Conservation (phyloP, 23 tunicate species). For the Styela clava region DNA sequence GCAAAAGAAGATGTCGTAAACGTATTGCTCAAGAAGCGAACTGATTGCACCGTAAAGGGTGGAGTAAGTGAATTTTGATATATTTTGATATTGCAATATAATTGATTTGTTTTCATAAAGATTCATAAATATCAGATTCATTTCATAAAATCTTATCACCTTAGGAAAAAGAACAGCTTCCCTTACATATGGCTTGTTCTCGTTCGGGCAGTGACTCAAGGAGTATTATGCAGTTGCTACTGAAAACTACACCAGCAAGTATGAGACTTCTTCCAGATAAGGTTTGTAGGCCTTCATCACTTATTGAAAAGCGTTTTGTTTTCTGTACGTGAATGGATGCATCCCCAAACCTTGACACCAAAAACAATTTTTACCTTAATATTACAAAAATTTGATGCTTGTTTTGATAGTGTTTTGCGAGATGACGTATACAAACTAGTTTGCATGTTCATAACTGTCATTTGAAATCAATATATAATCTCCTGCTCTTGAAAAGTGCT, state of each 20-base stretch:
- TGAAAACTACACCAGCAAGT: constrained; percentile 41
- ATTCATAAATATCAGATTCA: too few relatives aligned
- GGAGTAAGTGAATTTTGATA: constrained; percentile 71
- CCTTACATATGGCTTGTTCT: constrained; percentile 74
- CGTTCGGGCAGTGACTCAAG: constrained; percentile 77
- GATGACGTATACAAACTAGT: too few relatives aligned
- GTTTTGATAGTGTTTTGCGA: too few relatives aligned
- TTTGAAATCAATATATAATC: too few relatives aligned
- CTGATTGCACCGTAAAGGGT: constrained; percentile 50
- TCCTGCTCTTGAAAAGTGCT: too few relatives aligned
- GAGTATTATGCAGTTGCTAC: constrained; percentile 43
- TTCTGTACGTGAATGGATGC: background rate
- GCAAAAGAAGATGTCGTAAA: constrained; percentile 85
- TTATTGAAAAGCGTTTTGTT: background rate
- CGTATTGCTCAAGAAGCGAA: constrained; percentile 52
- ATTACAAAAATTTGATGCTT: too few relatives aligned
- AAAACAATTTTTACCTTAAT: too few relatives aligned
- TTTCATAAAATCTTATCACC: too few relatives aligned
- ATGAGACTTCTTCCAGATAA: constrained; percentile 53
- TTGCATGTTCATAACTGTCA: too few relatives aligned
- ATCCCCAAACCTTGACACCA: too few relatives aligned
- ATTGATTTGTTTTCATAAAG: too few relatives aligned
- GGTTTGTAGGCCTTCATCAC: constrained; percentile 23
- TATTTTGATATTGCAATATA: too few relatives aligned
- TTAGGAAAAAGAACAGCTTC: constrained; percentile 74